Conservation (phyloP, 1,140 invertebrate species). For the Leptonema lineaticorne region DNA sequence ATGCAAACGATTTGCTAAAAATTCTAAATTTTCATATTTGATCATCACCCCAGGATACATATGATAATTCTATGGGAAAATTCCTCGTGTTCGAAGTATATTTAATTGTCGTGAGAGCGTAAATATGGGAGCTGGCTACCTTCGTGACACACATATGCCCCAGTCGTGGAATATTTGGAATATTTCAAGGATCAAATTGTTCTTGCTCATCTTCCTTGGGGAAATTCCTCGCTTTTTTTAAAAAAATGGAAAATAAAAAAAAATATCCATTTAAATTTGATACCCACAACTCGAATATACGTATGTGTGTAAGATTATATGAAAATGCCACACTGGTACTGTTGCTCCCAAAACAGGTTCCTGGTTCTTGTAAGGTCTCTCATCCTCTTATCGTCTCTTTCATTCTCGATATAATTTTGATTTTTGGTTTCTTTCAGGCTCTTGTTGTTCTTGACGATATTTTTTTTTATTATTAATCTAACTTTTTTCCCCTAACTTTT, state of each 20-base stretch:
- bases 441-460: constrained; percentile 10
- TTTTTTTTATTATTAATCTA: constrained; percentile 16
- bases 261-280: neutral
- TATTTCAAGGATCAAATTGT: constrained; percentile 30
- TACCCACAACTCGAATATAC: neutral
- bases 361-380: constrained; percentile 39
- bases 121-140: constrained; percentile 1
- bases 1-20: neutral
- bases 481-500: constrained; percentile 29
- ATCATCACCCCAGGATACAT: neutral
- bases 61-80: constrained; percentile 10
- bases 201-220: neutral
- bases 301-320: neutral
- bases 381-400: constrained; percentile 14
- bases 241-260: neutral
- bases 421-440: neutral
- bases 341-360: constrained; percentile 37
- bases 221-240: neutral
- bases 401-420: neutral
- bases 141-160: constrained; percentile 25
- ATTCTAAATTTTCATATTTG: neutral
- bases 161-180: constrained; percentile 24
- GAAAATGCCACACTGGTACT: constrained; percentile 24
- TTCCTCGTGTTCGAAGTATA: neutral
- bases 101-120: constrained; percentile 16